Percentiles rank a stretch among this genome's conserved stretches.
These are phyloP conservation scores for Fukomys damarensis DNA, from an alignment of 2,113 vertebrate species.

Conservation along the genomic window DNA sequence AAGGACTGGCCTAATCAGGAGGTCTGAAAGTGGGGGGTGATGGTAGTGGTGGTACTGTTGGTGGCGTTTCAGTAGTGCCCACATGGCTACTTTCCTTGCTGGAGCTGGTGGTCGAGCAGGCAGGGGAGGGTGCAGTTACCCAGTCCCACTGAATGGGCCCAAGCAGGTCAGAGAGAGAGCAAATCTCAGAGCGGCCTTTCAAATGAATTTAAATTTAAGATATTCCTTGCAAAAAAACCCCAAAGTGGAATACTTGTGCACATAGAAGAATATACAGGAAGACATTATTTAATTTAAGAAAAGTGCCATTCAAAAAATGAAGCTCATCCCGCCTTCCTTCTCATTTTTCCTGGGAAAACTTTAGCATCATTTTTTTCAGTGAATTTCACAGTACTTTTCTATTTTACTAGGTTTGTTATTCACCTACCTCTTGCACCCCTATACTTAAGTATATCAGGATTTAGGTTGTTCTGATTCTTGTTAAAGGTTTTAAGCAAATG, in stretches of 20 bases:
- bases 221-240: not conserved
- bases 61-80: too few relatives aligned
- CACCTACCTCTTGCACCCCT: fast-evolving
- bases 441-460: not conserved
- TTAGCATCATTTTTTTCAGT: not conserved
- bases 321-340: not conserved
- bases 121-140: too few relatives aligned
- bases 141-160: too few relatives aligned
- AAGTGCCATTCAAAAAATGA: not conserved
- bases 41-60: too few relatives aligned
- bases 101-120: too few relatives aligned
- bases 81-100: too few relatives aligned
- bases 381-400: not conserved
- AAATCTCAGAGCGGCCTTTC: too few relatives aligned
- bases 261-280: not conserved
- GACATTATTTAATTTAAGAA: not conserved
- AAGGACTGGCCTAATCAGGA: too few relatives aligned
- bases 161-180: too few relatives aligned
- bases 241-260: not conserved
- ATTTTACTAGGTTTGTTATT: not conserved
- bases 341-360: not conserved
- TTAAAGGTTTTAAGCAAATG: not conserved
- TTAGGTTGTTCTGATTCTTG: not conserved
- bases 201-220: too few relatives aligned
- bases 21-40: too few relatives aligned